A percentile compares a stretch with the other conserved stretches of the same genome.
Evolutionary conservation across 2,113 vertebrate genomes (phyloP).

Genomic region (Nicator chloris): DNA sequence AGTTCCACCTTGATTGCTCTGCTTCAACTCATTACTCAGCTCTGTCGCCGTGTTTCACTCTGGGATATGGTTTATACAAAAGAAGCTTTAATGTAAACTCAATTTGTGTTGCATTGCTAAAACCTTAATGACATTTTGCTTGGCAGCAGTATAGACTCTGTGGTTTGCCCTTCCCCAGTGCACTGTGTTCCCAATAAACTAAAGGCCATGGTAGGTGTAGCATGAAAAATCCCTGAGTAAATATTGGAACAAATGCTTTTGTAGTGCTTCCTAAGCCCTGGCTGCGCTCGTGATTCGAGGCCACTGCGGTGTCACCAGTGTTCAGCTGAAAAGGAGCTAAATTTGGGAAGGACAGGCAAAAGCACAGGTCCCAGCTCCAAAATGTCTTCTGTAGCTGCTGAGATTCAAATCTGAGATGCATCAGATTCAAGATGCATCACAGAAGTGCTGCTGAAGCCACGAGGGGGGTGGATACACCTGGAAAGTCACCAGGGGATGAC

Average conservation of each 20-base stretch:
- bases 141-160: neutral
- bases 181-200: slow-evolving; percentile 36
- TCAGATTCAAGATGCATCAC: neutral
- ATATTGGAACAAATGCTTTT: slow-evolving; percentile 52
- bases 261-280: neutral
- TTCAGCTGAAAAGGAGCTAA: slow-evolving; percentile 5
- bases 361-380: neutral
- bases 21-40: slow-evolving; percentile 15
- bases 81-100: slow-evolving; percentile 47
- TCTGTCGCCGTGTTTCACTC: slow-evolving; percentile 6
- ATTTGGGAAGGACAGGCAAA: neutral
- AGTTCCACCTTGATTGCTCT: slow-evolving; percentile 38
- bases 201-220: slow-evolving; percentile 47
- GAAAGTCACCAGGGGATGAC: neutral
- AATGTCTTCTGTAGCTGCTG: neutral
- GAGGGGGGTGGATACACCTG: neutral
- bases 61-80: slow-evolving; percentile 45
- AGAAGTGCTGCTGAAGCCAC: neutral
- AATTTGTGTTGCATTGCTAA: slow-evolving; percentile 51
- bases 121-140: slow-evolving; percentile 59
- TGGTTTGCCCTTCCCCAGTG: slow-evolving; percentile 55
- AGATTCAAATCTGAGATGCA: neutral
- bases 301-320: neutral
- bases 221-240: slow-evolving; percentile 55
- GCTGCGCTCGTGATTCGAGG: neutral